A percentile compares a stretch with the other conserved stretches of the same genome.
Evolutionary conservation across 2,888 invertebrate species (phyloP).

Genomic region (Dryobotodes eremita): DNA sequence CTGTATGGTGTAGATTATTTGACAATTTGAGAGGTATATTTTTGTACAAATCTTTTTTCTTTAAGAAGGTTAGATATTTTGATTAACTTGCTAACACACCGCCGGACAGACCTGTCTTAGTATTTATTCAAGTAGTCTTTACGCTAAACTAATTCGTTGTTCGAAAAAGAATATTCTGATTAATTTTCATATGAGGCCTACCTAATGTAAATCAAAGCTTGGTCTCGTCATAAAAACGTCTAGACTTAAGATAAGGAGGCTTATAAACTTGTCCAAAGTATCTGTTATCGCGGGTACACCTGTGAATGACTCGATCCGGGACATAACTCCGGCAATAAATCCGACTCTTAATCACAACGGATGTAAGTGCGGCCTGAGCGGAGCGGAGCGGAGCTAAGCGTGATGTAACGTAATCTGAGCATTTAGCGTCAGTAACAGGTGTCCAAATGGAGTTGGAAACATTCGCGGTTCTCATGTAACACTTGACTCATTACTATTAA

Average conservation of each 20-base stretch:
- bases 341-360: conserved; percentile 36
- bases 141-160: background rate
- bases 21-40: background rate
- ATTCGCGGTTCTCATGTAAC: background rate
- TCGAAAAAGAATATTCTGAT: background rate
- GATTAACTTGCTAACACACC: background rate
- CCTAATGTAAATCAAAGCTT: conserved; percentile 11
- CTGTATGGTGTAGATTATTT: conserved; percentile 11
- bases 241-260: conserved; percentile 32
- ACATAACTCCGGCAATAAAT: conserved; percentile 44
- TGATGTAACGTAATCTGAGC: background rate
- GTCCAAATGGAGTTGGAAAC: conserved; percentile 22
- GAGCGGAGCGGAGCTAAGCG: background rate
- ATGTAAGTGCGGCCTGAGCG: conserved; percentile 7
- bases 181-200: background rate
- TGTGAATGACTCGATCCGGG: conserved; percentile 46
- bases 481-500: background rate
- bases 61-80: background rate
- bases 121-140: background rate
- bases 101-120: background rate
- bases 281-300: conserved; percentile 35
- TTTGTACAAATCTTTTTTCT: conserved; percentile 12
- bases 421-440: conserved; percentile 37
- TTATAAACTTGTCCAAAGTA: conserved; percentile 32
- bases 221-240: conserved; percentile 30